Conservation (phyloP, 2,888 invertebrate genomes). For the Leptothorax acervorum region DNA sequence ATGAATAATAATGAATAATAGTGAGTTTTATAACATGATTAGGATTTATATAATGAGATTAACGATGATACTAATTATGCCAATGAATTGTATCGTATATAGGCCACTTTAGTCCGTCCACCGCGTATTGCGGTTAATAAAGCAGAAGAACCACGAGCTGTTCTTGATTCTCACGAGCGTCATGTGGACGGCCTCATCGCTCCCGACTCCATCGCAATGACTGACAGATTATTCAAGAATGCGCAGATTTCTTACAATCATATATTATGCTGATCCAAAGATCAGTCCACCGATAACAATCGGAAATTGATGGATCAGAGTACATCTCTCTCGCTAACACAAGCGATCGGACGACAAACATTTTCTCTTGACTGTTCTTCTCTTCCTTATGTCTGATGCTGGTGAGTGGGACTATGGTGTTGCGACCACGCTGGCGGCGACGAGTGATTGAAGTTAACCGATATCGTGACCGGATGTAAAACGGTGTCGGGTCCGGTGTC, state of each 20-base stretch:
- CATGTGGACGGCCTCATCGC: background rate
- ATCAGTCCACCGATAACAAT: background rate
- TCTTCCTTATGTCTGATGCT: conserved; percentile 69
- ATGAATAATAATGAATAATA: background rate
- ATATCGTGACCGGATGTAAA: conserved; percentile 95
- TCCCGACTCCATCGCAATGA: background rate
- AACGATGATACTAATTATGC: background rate
- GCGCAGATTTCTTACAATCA: background rate
- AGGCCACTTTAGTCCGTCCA: conserved; percentile 14
- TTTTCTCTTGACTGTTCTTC: background rate
- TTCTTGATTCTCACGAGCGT: background rate
- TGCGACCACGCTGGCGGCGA: conserved; percentile 79
- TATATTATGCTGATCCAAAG: background rate
- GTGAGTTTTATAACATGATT: background rate
- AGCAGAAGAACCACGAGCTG: background rate
- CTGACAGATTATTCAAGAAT: conserved; percentile 3
- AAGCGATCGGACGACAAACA: background rate
- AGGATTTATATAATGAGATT: conserved; percentile 17
- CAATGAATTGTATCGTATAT: conserved; percentile 23
- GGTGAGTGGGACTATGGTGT: conserved; percentile 81
- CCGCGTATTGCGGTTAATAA: conserved; percentile 19
- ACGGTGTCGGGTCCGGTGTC: conserved; percentile 88
- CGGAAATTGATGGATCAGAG: background rate
- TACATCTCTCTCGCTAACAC: background rate
- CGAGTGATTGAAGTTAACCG: conserved; percentile 90